Evolutionary conservation across 2,888 invertebrate species (phyloP).

Genomic region (Kuschelorhynchus macadamiae): DNA sequence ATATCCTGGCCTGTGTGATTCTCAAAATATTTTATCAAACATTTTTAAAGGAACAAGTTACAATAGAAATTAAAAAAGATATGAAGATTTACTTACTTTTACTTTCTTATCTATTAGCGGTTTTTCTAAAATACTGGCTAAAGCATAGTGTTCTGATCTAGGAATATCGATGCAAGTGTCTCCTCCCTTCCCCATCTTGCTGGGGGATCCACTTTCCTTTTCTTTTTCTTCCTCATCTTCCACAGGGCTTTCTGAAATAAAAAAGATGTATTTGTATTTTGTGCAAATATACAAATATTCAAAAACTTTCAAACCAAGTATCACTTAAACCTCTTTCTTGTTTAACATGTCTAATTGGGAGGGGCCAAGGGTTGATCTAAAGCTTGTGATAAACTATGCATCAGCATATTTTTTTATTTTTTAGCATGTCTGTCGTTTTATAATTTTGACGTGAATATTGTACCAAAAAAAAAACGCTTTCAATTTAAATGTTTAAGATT

Average conservation of each 20-base stretch:
- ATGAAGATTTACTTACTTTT: constrained; percentile 78
- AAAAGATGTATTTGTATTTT: constrained; percentile 4
- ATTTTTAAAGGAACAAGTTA: background rate
- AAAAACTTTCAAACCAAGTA: background rate
- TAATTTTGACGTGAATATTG: too few species aligned
- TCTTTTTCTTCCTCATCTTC: constrained; percentile 73
- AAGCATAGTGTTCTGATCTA: constrained; percentile 69
- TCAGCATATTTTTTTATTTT: too few species aligned
- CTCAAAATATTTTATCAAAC: background rate
- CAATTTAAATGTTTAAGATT: too few species aligned
- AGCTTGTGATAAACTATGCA: too few species aligned
- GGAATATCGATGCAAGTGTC: constrained; percentile 75
- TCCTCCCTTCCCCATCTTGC: constrained; percentile 53
- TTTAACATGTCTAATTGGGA: too few species aligned
- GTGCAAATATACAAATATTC: background rate
- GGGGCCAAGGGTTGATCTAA: too few species aligned
- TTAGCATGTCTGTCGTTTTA: too few species aligned
- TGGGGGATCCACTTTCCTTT: constrained; percentile 65
- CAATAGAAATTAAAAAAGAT: too few species aligned
- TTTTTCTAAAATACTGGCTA: constrained; percentile 75
- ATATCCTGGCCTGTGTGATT: too few species aligned
- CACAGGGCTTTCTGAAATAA: constrained; percentile 72
- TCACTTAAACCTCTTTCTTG: too few species aligned
- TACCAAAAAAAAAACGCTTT: too few species aligned
- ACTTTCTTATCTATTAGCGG: constrained; percentile 81